Evolutionary conservation across 2,888 invertebrate genomes (phyloP).

Genomic region (Hoplodrina blanda): DNA sequence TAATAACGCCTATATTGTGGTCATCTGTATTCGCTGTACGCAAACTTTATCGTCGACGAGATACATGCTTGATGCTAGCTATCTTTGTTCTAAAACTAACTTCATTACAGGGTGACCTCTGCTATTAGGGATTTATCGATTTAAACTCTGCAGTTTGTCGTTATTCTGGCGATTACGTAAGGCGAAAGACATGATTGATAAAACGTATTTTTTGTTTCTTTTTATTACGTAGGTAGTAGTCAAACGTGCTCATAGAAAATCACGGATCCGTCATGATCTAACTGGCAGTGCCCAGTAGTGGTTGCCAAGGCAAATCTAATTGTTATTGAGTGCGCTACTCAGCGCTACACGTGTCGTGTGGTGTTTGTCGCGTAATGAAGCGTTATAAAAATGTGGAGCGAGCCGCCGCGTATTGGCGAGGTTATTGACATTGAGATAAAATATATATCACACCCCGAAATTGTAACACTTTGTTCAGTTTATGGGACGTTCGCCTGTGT

Average conservation of each 20-base stretch:
- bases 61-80: constrained; percentile 41
- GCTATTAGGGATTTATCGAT: constrained; percentile 35
- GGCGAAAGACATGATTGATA: constrained; percentile 2
- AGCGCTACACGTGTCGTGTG: constrained; percentile 68
- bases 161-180: constrained; percentile 12
- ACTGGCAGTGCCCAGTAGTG: constrained; percentile 48
- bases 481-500: constrained; percentile 24
- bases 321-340: constrained; percentile 65
- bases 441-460: constrained; percentile 64
- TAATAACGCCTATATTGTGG: constrained; percentile 58
- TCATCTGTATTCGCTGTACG: constrained; percentile 32
- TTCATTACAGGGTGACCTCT: constrained; percentile 47
- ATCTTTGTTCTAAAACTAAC: constrained; percentile 57
- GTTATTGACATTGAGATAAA: constrained; percentile 81
- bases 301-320: constrained; percentile 59
- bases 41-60: constrained; percentile 44
- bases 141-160: constrained; percentile 26
- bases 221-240: constrained; percentile 7
- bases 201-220: not conserved
- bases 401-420: constrained; percentile 70
- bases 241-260: constrained; percentile 13
- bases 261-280: constrained; percentile 34
- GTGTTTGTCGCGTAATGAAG: constrained; percentile 67
- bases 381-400: constrained; percentile 74
- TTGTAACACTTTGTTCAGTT: constrained; percentile 57